Evolutionary conservation across 1,140 invertebrate species (phyloP), one percentile per base, ranked within the genome.

Genomic region (Drosophila ananassae): DNA sequence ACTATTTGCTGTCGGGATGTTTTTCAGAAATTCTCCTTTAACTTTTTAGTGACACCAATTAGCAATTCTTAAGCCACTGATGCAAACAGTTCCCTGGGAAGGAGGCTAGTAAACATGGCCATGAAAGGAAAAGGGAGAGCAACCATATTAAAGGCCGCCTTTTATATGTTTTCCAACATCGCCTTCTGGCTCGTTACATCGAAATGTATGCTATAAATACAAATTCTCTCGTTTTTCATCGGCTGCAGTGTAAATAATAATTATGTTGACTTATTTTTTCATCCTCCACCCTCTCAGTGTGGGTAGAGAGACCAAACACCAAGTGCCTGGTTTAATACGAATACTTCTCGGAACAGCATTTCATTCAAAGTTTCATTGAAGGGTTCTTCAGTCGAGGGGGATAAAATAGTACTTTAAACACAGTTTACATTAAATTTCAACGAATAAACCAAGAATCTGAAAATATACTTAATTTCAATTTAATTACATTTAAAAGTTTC

Each of bases 11-110:
- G 54, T 3, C 10, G 34, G 10, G 39, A 51, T 74, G 68, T 64
- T 58, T 83, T 79, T 69, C 64, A 83, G 74, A 48, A 58, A 51
- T 24, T 30, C 17, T 56, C 46, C 63, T 53, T 21, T 52, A 80
- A 77, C 81, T 74, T 87, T 87, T 85, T 85, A 87, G 87, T 82
- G 69, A 85, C 81, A 87, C 61, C 82, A 85, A 85, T 85, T 85
- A 85, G 82, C 58, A 71, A 52, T 57, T 61, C 47, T 64, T 59
- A 53, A 57, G 55, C 34, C 56, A 69, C 21, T 30, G 51, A 72
- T 25, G 64, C 64, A 57, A 46, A 22, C 1, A n/a, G 37, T 24
- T 47, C 4, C 28, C n/a, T 2, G 37, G n/a, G 32, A 44, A 30
- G 13, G 34, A 47, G 13, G n/a, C 41, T 67, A n/a, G 48, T 52